Evolutionary conservation across 2,113 vertebrate genomes (phyloP).

Genomic region (Oryzias curvinotus): DNA sequence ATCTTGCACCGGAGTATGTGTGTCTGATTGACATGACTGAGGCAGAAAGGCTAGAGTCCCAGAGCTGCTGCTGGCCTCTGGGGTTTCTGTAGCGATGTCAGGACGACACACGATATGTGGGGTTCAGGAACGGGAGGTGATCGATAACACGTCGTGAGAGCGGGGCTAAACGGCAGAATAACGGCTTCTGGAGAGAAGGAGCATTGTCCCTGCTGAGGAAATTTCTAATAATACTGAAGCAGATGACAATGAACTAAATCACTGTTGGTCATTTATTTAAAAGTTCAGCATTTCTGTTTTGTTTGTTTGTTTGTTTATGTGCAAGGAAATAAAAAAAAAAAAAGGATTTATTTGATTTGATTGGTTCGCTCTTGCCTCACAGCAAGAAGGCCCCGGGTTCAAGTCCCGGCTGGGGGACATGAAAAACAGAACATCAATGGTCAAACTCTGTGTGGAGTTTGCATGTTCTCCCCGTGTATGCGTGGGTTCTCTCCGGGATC

Average conservation of each 20-base stretch:
- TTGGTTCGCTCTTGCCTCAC: too few relatives aligned
- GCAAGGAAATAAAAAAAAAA: too few relatives aligned
- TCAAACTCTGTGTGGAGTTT: too few relatives aligned
- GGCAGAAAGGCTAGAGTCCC: constrained; percentile 77
- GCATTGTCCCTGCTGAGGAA: constrained; percentile 31
- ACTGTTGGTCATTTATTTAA: constrained; percentile 17
- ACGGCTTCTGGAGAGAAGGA: constrained; percentile 5
- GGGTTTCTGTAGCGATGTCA: constrained; percentile 71
- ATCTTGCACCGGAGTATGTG: constrained; percentile 16
- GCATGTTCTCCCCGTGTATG: too few relatives aligned
- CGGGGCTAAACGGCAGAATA: not conserved
- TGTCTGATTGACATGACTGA: constrained; percentile 48
- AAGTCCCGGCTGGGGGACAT: too few relatives aligned
- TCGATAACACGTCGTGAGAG: constrained; percentile 62
- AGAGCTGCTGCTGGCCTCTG: constrained; percentile 58
- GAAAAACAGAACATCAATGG: too few relatives aligned
- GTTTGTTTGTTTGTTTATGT: not conserved
- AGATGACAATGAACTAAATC: constrained; percentile 22
- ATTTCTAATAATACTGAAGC: constrained; percentile 26
- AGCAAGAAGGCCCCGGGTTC: too few relatives aligned
- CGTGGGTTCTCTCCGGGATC: too few relatives aligned
- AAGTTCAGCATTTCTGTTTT: not conserved
- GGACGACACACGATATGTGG: constrained; percentile 75
- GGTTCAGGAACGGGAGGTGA: constrained; percentile 73
- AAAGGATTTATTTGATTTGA: too few relatives aligned